Evolutionary conservation across 2,113 vertebrate genomes (phyloP).

Genomic region (Campylomormyrus numenius): DNA sequence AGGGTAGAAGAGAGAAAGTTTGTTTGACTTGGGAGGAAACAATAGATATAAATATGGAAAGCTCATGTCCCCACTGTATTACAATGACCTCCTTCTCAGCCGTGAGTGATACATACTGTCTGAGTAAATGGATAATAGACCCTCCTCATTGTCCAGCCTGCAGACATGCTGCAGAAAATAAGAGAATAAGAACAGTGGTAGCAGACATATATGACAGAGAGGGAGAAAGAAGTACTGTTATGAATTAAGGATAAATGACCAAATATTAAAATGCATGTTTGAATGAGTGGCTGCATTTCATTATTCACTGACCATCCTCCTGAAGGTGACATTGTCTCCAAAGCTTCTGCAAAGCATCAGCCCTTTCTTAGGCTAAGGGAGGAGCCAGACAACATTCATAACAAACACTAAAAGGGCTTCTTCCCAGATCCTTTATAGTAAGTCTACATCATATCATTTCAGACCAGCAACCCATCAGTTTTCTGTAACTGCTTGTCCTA

Average conservation of each 20-base stretch:
- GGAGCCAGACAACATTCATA: neutral
- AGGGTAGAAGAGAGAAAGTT: neutral
- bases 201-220: neutral
- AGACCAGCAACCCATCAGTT: neutral
- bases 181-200: neutral
- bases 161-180: neutral
- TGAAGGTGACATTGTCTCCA: neutral
- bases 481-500: neutral
- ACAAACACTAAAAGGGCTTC: neutral
- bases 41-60: neutral
- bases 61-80: neutral
- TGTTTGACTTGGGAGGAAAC: neutral
- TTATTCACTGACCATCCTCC: neutral
- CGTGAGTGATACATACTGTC: neutral
- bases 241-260: neutral
- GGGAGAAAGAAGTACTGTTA: neutral
- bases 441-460: neutral
- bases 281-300: neutral
- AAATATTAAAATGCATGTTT: neutral
- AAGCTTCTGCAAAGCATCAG: neutral
- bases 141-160: neutral
- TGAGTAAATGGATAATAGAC: neutral
- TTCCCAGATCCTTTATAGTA: neutral
- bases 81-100: neutral
- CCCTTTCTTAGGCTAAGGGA: neutral